Conservation (phyloP, 2,888 invertebrate species). For the Dryococelus australis region DNA sequence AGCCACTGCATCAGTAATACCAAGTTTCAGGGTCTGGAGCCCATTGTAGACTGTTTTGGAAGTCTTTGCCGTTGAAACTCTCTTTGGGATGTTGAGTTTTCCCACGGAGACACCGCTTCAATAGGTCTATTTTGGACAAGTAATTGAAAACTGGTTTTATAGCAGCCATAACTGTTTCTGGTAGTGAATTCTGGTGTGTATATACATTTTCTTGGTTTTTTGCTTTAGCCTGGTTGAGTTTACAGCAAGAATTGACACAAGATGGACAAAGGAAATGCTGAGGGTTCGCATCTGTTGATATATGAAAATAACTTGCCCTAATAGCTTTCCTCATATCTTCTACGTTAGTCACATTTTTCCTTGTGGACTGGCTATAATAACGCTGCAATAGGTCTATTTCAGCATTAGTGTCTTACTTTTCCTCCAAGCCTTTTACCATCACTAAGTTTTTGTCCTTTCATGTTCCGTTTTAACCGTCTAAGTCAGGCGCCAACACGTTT, state of each 20-base stretch:
- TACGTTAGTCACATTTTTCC: too few relatives aligned
- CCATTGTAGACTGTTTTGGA: conserved; percentile 39
- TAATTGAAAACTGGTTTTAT: conserved; percentile 40
- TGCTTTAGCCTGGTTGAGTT: too few relatives aligned
- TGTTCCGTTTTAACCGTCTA: conserved; percentile 25
- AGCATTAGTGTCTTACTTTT: conserved; percentile 25
- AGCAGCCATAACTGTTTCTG: too few relatives aligned
- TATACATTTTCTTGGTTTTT: not conserved
- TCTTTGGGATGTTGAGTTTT: conserved; percentile 37
- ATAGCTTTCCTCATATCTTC: too few relatives aligned
- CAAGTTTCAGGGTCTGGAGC: conserved; percentile 33
- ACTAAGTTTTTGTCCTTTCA: too few relatives aligned
- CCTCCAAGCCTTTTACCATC: conserved; percentile 37
- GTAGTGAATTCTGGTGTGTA: too few relatives aligned
- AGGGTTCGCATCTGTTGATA: conserved; percentile 41
- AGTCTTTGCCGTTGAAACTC: conserved; percentile 36
- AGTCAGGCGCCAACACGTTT: conserved; percentile 37
- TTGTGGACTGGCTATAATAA: conserved; percentile 40
- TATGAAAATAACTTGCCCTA: conserved; percentile 43
- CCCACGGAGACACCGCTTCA: conserved; percentile 36
- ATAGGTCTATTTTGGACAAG: conserved; percentile 31
- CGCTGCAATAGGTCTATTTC: conserved; percentile 35
- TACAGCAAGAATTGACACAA: conserved; percentile 38
- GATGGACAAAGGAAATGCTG: conserved; percentile 40
- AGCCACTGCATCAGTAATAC: conserved; percentile 35